Conservation (phyloP, 1,140 invertebrate genomes). For the Brachionus calyciflorus region DNA sequence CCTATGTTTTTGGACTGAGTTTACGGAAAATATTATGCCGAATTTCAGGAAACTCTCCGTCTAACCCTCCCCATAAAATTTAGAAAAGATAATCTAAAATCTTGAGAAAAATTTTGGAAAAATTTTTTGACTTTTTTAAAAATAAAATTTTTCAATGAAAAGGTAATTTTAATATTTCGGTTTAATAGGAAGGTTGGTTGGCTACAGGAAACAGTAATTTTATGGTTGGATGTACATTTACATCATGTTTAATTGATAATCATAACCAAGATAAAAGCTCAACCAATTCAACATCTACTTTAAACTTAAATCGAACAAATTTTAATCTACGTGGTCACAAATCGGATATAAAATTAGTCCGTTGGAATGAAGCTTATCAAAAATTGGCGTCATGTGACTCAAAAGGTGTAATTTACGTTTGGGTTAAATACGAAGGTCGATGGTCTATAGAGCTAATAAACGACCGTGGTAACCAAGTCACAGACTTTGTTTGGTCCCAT, state of each 20-base stretch:
- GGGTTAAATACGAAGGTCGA: slow-evolving; percentile 96
- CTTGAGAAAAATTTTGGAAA: too few relatives aligned
- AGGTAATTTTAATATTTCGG: too few relatives aligned
- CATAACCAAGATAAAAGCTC: too few relatives aligned
- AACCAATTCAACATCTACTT: slow-evolving; percentile 63
- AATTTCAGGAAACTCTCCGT: too few relatives aligned
- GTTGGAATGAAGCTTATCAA: slow-evolving; percentile 98
- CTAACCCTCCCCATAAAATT: too few relatives aligned
- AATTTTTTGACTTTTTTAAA: too few relatives aligned
- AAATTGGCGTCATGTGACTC: slow-evolving; percentile 95
- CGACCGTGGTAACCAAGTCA: slow-evolving; percentile 78
- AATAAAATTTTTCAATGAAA: too few relatives aligned
- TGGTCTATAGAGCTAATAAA: slow-evolving; percentile 99
- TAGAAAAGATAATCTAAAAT: too few relatives aligned
- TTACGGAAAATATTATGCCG: too few relatives aligned
- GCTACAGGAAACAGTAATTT: slow-evolving; percentile 89
- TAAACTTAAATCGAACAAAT: slow-evolving; percentile 72
- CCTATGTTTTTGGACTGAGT: too few relatives aligned
- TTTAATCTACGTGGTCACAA: slow-evolving; percentile 94
- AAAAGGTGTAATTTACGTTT: slow-evolving; percentile 95
- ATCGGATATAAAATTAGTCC: slow-evolving; percentile 85
- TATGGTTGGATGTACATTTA: slow-evolving; percentile 91
- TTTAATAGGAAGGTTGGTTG: slow-evolving; percentile 97
- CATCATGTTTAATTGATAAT: slow-evolving; percentile 69
- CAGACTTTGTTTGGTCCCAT: slow-evolving; percentile 94